Evolutionary conservation across 2,797 vertebrate species (phyloP).

Genomic region (Gambusia yucatana): DNA sequence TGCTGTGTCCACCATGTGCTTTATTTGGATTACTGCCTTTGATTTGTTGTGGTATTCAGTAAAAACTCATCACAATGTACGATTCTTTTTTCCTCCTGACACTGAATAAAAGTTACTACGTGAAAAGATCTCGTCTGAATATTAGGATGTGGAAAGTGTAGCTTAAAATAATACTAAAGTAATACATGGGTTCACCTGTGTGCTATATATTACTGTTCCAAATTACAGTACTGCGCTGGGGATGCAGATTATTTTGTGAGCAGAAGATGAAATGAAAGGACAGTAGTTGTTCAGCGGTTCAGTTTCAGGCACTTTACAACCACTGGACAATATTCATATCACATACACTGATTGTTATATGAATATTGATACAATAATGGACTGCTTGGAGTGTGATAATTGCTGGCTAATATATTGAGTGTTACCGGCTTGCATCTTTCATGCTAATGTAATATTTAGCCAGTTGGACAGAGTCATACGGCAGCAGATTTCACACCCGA

Average conservation of each 20-base stretch:
- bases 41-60: neutral
- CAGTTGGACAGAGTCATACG: neutral
- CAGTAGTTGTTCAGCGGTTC: neutral
- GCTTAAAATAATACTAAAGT: neutral
- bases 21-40: constrained; percentile 10
- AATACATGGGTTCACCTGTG: neutral
- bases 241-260: neutral
- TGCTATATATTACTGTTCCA: neutral
- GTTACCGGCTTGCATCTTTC: neutral
- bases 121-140: neutral
- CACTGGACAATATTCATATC: neutral
- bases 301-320: neutral
- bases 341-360: neutral
- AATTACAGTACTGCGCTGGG: neutral
- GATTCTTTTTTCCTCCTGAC: neutral
- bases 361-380: neutral
- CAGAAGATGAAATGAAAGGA: neutral
- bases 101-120: neutral
- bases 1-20: constrained; percentile 24
- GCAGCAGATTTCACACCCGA: neutral
- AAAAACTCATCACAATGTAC: neutral
- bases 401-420: neutral
- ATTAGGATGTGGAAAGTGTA: neutral
- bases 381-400: neutral
- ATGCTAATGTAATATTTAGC: neutral